Conservation (phyloP, 2,113 vertebrate species). For the Mobula birostris region DNA sequence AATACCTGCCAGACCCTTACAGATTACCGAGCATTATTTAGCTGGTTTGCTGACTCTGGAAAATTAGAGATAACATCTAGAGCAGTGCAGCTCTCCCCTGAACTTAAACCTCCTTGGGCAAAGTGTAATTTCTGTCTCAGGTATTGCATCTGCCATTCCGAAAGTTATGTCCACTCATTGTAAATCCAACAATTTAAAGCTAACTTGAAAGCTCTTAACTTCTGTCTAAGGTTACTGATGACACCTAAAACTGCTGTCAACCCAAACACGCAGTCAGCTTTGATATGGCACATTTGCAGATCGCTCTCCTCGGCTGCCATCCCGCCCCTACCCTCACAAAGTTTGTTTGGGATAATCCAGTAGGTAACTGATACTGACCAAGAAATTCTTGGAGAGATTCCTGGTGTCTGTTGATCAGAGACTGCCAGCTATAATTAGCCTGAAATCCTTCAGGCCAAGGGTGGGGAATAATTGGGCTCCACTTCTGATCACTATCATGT, state of each 20-base stretch:
- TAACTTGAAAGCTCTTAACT: not conserved
- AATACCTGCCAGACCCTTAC: not conserved
- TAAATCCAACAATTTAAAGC: not conserved
- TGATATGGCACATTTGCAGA: not conserved
- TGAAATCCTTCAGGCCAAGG: not conserved
- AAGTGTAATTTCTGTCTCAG: not conserved
- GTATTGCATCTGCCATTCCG: not conserved
- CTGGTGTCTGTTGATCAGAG: not conserved
- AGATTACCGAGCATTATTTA: not conserved
- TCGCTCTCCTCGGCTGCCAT: not conserved
- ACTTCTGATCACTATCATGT: not conserved
- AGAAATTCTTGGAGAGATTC: not conserved
- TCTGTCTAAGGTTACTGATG: not conserved
- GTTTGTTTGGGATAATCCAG: not conserved
- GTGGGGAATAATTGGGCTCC: not conserved
- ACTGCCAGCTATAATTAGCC: not conserved
- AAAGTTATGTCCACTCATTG: not conserved
- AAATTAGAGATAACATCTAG: not conserved
- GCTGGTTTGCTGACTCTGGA: not conserved
- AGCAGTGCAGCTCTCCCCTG: not conserved
- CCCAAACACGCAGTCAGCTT: not conserved
- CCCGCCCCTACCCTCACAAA: not conserved
- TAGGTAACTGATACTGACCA: not conserved
- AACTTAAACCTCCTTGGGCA: not conserved
- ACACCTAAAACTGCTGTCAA: not conserved